Base-by-base conservation (phyloP, 2,888 invertebrate species). In the Leptinotarsa tumamoca region DNA sequence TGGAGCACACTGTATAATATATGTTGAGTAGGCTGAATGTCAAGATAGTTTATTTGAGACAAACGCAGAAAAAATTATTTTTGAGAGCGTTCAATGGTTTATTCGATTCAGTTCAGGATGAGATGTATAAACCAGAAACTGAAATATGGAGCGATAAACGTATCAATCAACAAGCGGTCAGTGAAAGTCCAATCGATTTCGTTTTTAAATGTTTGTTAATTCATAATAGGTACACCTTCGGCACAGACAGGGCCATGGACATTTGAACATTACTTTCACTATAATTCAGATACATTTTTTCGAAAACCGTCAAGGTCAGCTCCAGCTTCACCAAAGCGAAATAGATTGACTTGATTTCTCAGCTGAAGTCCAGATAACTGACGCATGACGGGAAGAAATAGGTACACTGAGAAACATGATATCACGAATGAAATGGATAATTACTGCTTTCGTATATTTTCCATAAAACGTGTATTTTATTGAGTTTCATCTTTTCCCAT, bases 201-300 rank as follows among this genome's bases (percentile, higher is more conserved):
- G 33, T 63, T 63, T 63, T 63, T 33, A 33, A n/a, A 27, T 17
- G 63, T 63, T 63, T 63, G 63, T 63, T 63, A 33, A 63, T 63
- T 63, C 63, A 63, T 63, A 63, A 17, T 58, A 58, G 58, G 63
- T 63, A 63, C 43, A 63, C 63, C 63, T 63, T 63, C 63, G 63
- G 10, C 33, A 63, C 43, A 63, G 63, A 63, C 63, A 63, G 33
- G 43, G 43, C 63, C 63, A 63, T 33, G 43, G 15, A 63, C 27
- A 63, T 43, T 43, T 33, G 63, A 63, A 33, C 27, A 43, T 63
- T 63, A 63, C 63, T 63, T 63, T 63, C 63, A 63, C 63, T 33
- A 33, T n/a, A 63, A 63, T 33, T 63, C 63, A 63, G 33, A 21
- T 58, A 43, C 1, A 23, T 21, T 58, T 58, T 58, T 58, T 58